A percentile compares a stretch with the other conserved stretches of the same genome.
These are phyloP conservation scores for Monochamus alternatus DNA, from an alignment of 2,888 invertebrate genomes.

Conservation along the genomic window DNA sequence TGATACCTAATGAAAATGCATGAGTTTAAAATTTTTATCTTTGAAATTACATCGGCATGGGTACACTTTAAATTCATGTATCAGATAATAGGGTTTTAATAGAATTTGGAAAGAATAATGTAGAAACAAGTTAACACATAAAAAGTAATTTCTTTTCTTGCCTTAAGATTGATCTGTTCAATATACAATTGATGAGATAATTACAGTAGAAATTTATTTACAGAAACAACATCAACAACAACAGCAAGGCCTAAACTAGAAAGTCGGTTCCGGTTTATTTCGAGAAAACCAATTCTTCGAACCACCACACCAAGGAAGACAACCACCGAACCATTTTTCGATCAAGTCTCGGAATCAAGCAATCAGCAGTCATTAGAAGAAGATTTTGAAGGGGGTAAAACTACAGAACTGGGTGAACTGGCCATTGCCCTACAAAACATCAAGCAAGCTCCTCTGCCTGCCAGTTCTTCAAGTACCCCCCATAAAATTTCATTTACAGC, in stretches of 20 bases:
- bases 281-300: slow-evolving; percentile 57
- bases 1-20: no score
- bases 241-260: slow-evolving; percentile 43
- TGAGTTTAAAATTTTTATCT: no score
- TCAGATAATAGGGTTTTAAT: no score
- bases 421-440: slow-evolving; percentile 61
- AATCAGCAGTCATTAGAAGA: slow-evolving; percentile 62
- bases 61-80: no score
- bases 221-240: slow-evolving; percentile 16
- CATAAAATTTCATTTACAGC: slow-evolving; percentile 22
- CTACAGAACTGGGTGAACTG: slow-evolving; percentile 62
- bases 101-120: no score
- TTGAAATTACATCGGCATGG: no score
- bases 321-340: slow-evolving; percentile 40
- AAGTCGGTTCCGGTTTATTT: slow-evolving; percentile 54
- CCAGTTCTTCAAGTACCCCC: slow-evolving; percentile 30
- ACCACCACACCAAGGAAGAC: slow-evolving; percentile 49
- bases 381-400: slow-evolving; percentile 49
- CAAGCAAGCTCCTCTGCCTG: slow-evolving; percentile 60
- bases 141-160: no score
- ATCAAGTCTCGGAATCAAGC: slow-evolving; percentile 63
- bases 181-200: no score
- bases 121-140: no score
- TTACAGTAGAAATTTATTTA: background rate
- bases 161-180: no score